phyloP scores from a whole-genome alignment of 2,113 vertebrate genomes.

The Scopus umbretta region DNA sequence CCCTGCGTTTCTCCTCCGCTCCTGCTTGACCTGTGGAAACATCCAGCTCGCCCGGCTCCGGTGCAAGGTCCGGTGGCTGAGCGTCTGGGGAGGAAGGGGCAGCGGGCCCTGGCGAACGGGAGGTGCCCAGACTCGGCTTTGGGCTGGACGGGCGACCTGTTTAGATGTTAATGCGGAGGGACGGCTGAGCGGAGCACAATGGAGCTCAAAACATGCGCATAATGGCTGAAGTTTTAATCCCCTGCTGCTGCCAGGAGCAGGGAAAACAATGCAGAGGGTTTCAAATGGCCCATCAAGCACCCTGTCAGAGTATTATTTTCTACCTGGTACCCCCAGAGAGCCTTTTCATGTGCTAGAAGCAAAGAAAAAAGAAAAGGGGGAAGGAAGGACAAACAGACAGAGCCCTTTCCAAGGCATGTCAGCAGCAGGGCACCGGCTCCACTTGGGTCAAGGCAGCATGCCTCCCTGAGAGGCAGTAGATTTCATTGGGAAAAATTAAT shows the following conservation, averaged over 20 bases:
- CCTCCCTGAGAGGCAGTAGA: not conserved
- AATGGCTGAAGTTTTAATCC: not conserved
- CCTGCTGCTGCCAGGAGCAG: not conserved
- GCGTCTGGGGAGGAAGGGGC: rapidly evolving
- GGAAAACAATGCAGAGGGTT: not conserved
- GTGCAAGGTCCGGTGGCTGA: not conserved
- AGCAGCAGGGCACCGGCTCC: not conserved
- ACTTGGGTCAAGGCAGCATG: rapidly evolving
- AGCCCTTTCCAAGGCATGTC: not conserved
- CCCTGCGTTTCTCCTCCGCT: not conserved
- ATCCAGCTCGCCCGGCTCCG: not conserved
- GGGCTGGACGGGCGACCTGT: not conserved
- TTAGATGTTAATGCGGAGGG: not conserved
- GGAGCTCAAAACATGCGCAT: not conserved
- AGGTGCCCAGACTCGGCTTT: not conserved
- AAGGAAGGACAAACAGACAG: not conserved
- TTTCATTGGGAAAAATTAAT: not conserved
- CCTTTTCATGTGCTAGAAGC: not conserved
- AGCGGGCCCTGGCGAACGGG: not conserved
- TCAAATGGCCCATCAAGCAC: not conserved
- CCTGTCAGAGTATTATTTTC: not conserved
- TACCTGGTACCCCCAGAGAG: not conserved
- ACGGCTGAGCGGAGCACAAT: not conserved
- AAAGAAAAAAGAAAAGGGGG: not conserved
- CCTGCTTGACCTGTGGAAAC: too few relatives aligned